Conservation (phyloP, 2,888 invertebrate genomes). For the Cordilura impudica region DNA sequence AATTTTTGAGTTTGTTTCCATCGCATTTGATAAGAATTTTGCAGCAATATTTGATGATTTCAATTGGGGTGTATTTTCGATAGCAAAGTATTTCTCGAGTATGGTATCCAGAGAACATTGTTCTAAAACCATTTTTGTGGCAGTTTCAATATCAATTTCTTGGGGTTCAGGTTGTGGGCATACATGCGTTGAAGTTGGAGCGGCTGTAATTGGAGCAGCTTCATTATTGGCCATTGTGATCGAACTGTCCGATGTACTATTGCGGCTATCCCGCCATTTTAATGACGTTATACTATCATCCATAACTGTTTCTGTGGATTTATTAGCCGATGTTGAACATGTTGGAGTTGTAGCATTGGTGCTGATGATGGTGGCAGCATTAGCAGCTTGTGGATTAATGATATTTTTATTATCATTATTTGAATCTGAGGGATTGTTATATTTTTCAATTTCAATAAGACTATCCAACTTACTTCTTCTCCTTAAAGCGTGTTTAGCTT, state of each 20-base stretch:
- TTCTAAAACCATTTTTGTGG: constrained; percentile 57
- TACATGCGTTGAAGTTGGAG: not conserved
- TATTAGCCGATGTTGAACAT: constrained; percentile 20
- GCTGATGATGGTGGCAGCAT: constrained; percentile 60
- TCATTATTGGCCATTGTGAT: constrained; percentile 13
- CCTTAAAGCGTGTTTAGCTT: constrained; percentile 68
- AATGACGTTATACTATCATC: constrained; percentile 69
- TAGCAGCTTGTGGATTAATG: constrained; percentile 56
- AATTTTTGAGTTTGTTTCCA: constrained; percentile 72
- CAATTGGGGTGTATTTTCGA: constrained; percentile 60
- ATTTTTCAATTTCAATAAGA: constrained; percentile 73
- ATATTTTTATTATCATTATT: constrained; percentile 53
- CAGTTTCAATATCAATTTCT: constrained; percentile 41
- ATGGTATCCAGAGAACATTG: constrained; percentile 65
- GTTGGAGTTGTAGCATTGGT: constrained; percentile 12
- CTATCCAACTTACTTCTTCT: constrained; percentile 74
- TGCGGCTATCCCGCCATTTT: constrained; percentile 70
- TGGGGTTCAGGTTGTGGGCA: constrained; percentile 17
- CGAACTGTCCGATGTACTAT: constrained; percentile 13
- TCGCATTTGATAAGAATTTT: constrained; percentile 72
- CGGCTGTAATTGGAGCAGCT: not conserved
- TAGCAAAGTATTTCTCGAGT: constrained; percentile 71
- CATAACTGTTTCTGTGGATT: constrained; percentile 46
- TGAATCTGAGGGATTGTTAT: constrained; percentile 41
- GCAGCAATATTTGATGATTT: constrained; percentile 68